Evolutionary conservation across 1,140 invertebrate species (phyloP), one percentile per base, ranked within the genome.

Genomic region (Cotesia vestalis): DNA sequence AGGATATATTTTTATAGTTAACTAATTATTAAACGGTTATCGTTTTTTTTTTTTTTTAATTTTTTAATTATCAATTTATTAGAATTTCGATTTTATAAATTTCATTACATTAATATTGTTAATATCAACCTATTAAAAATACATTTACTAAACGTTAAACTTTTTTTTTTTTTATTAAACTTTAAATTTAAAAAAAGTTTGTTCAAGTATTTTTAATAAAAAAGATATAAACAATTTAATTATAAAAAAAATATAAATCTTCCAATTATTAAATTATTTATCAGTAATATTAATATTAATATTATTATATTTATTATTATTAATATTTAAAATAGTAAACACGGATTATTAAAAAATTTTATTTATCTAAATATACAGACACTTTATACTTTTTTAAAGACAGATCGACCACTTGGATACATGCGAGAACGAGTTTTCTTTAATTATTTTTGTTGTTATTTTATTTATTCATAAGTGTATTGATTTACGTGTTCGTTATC

Each of bases 381-480:
- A 85, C 82, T 85, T 85, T 82, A 86, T 81, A 86, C 79, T 84
- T 84, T 72, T 71, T 35, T 64, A 61, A 72, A 72, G 51, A 72
- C 70, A 74, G 73, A 75, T 63, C 57, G 62, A 75, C 72, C 62
- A 46, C 35, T 36, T 66, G 64, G 64, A 46, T 66, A 68, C 66
- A 66, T 66, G 17, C 46, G 64, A 68, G 51, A 61, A 52, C 72
- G 51, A 64, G 14, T 68, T 68, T 55, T 66, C 38, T 66, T 66
- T 52, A 57, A 36, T 57, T 46, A 55, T 55, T 55, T 55, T 55
- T 55, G n/a, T 17, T 55, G 53, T 55, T 55, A 17, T 55, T n/a
- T 55, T 40, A n/a, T 38, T 63, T 40, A n/a, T n/a, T n/a, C 27
- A 27, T 63, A 12, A n/a, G 36, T 63, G 36, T 20, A 27, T 20